Evolutionary conservation across 2,113 vertebrate genomes (phyloP).

Genomic region (Erythrolamprus reginae): DNA sequence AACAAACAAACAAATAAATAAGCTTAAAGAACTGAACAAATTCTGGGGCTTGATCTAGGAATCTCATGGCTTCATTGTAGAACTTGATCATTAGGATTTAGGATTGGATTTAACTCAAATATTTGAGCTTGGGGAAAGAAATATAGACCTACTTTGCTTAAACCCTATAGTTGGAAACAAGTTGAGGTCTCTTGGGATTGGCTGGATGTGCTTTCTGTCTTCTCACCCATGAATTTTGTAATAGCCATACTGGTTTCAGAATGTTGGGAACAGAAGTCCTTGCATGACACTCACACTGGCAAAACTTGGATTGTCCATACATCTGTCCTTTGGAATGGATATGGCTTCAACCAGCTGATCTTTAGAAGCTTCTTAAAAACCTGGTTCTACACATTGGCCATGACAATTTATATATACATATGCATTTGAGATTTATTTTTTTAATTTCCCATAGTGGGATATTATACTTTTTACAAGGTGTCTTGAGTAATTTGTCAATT

Average conservation of each 20-base stretch:
- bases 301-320: background rate
- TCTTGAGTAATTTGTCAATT: background rate
- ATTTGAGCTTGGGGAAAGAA: no score
- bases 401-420: background rate
- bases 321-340: background rate
- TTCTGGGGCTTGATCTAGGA: background rate
- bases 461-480: background rate
- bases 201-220: background rate
- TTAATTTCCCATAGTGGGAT: background rate
- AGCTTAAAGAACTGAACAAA: background rate
- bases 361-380: background rate
- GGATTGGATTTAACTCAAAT: background rate
- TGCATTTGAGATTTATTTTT: background rate
- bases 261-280: background rate
- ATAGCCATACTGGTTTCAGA: background rate
- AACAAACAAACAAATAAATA: no score
- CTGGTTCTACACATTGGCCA: background rate
- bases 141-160: background rate
- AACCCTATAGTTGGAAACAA: background rate
- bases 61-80: background rate
- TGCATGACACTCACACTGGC: background rate
- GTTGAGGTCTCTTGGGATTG: background rate
- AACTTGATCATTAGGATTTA: background rate
- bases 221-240: background rate
- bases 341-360: background rate